Evolutionary conservation across 2,888 invertebrate genomes (phyloP).

Genomic region (Neoaliturus tenellus): DNA sequence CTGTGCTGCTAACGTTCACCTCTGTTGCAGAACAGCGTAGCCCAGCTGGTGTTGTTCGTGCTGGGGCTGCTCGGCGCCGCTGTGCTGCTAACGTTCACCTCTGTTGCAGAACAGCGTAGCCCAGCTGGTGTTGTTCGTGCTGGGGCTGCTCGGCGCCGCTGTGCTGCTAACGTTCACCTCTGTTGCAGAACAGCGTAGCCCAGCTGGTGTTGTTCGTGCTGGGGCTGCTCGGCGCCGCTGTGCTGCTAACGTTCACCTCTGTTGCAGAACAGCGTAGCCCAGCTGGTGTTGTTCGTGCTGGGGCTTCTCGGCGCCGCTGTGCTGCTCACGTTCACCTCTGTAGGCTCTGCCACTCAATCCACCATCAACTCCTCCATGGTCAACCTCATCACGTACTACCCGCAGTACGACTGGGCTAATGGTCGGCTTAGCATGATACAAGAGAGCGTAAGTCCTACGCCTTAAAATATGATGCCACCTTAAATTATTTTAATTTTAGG

Average conservation of each 20-base stretch:
- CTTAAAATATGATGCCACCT: no score
- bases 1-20: slow-evolving; percentile 86
- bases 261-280: slow-evolving; percentile 84
- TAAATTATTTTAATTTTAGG: no score
- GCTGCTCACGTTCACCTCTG: slow-evolving; percentile 86
- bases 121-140: slow-evolving; percentile 77
- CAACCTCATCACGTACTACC: slow-evolving; percentile 82
- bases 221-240: slow-evolving; percentile 84
- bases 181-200: no score
- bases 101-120: no score
- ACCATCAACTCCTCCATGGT: slow-evolving; percentile 83
- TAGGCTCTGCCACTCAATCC: slow-evolving; percentile 88
- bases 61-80: slow-evolving; percentile 84
- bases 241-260: slow-evolving; percentile 80
- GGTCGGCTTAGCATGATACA: slow-evolving; percentile 86
- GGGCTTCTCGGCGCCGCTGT: slow-evolving; percentile 86
- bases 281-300: slow-evolving; percentile 82
- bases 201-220: slow-evolving; percentile 78
- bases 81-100: slow-evolving; percentile 80
- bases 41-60: slow-evolving; percentile 83
- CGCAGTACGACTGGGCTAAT: slow-evolving; percentile 81
- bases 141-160: slow-evolving; percentile 84
- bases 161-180: slow-evolving; percentile 80
- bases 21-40: slow-evolving; percentile 86
- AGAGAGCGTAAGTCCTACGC: slow-evolving; percentile 87